Conservation (phyloP, 1,140 invertebrate genomes). For the Bursaphelenchus mucronatus region DNA sequence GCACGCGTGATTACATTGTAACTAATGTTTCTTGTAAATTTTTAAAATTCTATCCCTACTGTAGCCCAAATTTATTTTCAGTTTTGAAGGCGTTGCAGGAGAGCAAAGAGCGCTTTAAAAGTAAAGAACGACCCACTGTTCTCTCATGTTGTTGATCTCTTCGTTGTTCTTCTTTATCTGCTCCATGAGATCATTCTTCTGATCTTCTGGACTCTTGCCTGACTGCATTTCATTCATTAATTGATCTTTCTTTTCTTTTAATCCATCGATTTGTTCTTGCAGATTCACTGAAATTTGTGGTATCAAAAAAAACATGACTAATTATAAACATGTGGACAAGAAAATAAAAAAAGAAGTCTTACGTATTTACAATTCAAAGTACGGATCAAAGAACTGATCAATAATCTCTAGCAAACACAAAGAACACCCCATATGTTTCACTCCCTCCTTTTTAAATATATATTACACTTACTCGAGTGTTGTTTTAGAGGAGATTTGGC, state of each 20-base stretch:
- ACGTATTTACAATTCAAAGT: background rate
- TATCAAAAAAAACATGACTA: too few relatives aligned
- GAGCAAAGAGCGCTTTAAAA: background rate
- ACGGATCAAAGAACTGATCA: too few relatives aligned
- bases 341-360: background rate
- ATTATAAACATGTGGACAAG: slow-evolving; percentile 10
- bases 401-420: too few relatives aligned
- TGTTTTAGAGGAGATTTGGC: slow-evolving; percentile 26
- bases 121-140: slow-evolving; percentile 8
- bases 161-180: slow-evolving; percentile 32
- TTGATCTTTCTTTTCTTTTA: slow-evolving; percentile 15
- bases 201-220: slow-evolving; percentile 17
- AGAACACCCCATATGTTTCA: too few relatives aligned
- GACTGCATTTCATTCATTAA: slow-evolving; percentile 22
- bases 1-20: too few relatives aligned
- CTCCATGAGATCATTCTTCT: slow-evolving; percentile 25
- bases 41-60: slow-evolving; percentile 3
- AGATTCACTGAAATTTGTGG: slow-evolving; percentile 23
- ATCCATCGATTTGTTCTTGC: slow-evolving; percentile 26
- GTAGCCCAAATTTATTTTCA: background rate
- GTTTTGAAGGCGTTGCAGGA: background rate
- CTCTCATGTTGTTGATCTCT: slow-evolving; percentile 18
- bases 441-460: background rate
- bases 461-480: slow-evolving; percentile 14
- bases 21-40: background rate